Evolutionary conservation across 2,797 vertebrate species (phyloP).

Genomic region (Nyctibius grandis): DNA sequence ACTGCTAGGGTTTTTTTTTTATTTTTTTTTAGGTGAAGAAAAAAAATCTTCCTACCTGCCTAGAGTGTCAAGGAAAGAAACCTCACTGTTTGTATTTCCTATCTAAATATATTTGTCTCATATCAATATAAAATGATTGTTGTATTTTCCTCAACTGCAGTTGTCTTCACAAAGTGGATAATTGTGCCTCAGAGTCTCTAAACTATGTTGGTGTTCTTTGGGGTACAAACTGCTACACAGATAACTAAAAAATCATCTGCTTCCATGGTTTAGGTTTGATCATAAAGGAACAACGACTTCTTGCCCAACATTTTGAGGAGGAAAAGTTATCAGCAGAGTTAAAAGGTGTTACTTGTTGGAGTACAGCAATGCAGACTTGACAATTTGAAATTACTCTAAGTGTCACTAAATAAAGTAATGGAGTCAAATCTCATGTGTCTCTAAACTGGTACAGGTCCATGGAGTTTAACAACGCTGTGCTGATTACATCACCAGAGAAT

Average conservation of each 20-base stretch:
- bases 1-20: not conserved
- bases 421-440: constrained; percentile 58
- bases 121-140: not conserved
- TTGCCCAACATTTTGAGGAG: not conserved
- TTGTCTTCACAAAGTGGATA: not conserved
- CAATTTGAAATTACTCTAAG: constrained; percentile 2
- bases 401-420: constrained; percentile 66
- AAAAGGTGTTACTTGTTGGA: constrained; percentile 13
- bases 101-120: not conserved
- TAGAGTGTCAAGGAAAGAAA: not conserved
- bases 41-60: not conserved
- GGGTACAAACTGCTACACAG: not conserved
- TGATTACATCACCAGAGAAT: constrained; percentile 57
- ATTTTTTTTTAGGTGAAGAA: not conserved
- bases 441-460: constrained; percentile 56
- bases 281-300: not conserved
- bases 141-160: not conserved
- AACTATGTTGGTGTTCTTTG: not conserved
- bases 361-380: not conserved
- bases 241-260: not conserved
- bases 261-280: not conserved
- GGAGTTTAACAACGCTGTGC: constrained; percentile 35
- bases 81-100: not conserved
- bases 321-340: constrained; percentile 8
- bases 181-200: not conserved